Evolutionary conservation across 2,888 invertebrate species (phyloP).

Genomic region (Philopedon plagiatum): DNA sequence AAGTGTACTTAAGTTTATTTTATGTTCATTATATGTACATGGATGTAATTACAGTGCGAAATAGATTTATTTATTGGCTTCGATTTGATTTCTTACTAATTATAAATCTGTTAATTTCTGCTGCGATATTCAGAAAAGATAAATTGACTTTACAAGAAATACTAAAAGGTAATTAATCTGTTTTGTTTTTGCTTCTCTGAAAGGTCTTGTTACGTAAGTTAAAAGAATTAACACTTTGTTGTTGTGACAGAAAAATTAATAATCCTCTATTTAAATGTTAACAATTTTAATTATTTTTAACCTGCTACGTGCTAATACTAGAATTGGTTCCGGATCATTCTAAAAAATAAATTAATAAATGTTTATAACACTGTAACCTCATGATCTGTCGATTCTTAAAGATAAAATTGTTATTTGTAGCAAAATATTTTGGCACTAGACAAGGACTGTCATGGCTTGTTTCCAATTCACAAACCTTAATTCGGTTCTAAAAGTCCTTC

Average conservation of each 20-base stretch:
- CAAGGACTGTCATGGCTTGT: too few relatives aligned
- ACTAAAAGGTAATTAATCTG: not conserved
- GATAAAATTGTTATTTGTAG: too few relatives aligned
- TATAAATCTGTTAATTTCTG: not conserved
- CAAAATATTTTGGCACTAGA: too few relatives aligned
- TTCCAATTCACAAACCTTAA: too few relatives aligned
- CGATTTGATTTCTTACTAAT: conserved; percentile 2
- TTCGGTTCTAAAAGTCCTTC: too few relatives aligned
- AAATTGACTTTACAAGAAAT: not conserved
- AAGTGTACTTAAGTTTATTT: conserved; percentile 28
- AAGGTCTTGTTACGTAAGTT: not conserved
- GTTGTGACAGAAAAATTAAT: not conserved
- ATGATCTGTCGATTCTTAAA: too few relatives aligned
- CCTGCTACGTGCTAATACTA: not conserved
- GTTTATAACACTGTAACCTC: not conserved
- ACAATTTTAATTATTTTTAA: not conserved
- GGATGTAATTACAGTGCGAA: conserved; percentile 17
- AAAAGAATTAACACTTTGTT: not conserved
- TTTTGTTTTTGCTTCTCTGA: not conserved
- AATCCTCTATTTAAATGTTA: not conserved
- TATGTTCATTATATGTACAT: conserved; percentile 27
- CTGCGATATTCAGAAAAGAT: not conserved
- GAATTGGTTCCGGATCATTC: not conserved
- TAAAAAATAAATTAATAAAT: not conserved
- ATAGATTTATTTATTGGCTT: conserved; percentile 12